A percentile compares a stretch with the other conserved stretches of the same genome.
These are phyloP conservation scores for Homarus gammarus DNA, from an alignment of 2,888 invertebrate genomes.

Conservation along the genomic window DNA sequence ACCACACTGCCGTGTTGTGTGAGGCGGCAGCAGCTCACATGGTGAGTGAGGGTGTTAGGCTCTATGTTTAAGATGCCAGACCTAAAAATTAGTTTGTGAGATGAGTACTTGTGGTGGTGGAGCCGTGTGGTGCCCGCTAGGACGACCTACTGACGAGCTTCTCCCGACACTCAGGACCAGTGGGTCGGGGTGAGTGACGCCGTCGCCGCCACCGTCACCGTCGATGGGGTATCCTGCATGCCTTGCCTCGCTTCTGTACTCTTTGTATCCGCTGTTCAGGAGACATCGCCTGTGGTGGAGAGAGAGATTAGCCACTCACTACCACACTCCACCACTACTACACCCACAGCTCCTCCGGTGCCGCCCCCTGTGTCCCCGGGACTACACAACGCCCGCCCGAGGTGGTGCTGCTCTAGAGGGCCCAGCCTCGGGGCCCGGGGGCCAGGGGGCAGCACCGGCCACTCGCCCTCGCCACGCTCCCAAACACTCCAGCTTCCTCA, in stretches of 20 bases:
- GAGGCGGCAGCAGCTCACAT: too few species aligned
- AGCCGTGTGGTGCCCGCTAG: too few species aligned
- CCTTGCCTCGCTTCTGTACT: slow-evolving; percentile 69
- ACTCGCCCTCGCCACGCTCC: slow-evolving; percentile 14
- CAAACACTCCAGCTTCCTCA: neutral
- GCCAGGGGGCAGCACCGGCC: slow-evolving; percentile 19
- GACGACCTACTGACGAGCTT: slow-evolving; percentile 64
- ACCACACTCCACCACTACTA: slow-evolving; percentile 3
- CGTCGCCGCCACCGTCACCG: slow-evolving; percentile 39
- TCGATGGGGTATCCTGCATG: slow-evolving; percentile 72
- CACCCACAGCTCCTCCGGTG: slow-evolving; percentile 10
- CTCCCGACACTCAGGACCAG: slow-evolving; percentile 64
- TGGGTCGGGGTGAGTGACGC: slow-evolving; percentile 74
- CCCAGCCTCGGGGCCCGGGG: slow-evolving; percentile 54
- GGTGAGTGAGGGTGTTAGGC: too few species aligned
- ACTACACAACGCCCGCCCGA: slow-evolving; percentile 59
- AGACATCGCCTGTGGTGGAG: slow-evolving; percentile 54
- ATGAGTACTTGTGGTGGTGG: too few species aligned
- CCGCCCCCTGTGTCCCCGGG: slow-evolving; percentile 31
- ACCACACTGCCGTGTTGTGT: too few species aligned
- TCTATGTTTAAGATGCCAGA: too few species aligned
- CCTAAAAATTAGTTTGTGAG: too few species aligned
- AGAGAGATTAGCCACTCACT: slow-evolving; percentile 16
- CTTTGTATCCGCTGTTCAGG: slow-evolving; percentile 63
- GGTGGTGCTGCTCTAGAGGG: slow-evolving; percentile 27